phyloP scores from a whole-genome alignment of 2,113 vertebrate genomes.

The Festucalex cinctus region DNA sequence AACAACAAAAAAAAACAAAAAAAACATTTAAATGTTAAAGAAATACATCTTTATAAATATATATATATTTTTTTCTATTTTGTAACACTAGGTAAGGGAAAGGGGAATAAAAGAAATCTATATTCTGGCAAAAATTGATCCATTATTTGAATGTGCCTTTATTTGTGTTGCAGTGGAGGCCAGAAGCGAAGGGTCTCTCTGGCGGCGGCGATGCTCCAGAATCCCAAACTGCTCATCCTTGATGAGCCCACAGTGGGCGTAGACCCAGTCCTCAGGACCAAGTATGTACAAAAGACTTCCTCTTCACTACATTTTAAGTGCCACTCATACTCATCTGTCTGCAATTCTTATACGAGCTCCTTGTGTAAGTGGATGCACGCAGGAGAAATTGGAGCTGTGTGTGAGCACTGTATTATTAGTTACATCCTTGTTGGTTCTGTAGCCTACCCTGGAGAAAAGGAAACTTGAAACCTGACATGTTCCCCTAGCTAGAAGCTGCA shows the following conservation, averaged over 20 bases:
- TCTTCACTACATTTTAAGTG: background rate
- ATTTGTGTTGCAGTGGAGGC: conserved; percentile 64
- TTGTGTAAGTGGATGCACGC: background rate
- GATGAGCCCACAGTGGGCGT: conserved; percentile 79
- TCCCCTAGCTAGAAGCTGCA: background rate
- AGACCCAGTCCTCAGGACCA: conserved; percentile 74
- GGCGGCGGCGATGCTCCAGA: conserved; percentile 75
- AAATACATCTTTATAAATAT: too few relatives aligned
- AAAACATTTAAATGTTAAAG: too few relatives aligned
- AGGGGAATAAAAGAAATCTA: background rate
- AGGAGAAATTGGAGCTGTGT: background rate
- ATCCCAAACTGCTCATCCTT: conserved; percentile 75
- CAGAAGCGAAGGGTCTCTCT: conserved; percentile 74
- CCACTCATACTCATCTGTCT: conserved; percentile 13
- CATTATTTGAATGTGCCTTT: background rate
- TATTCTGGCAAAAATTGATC: background rate
- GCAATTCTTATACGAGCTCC: background rate
- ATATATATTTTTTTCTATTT: too few relatives aligned
- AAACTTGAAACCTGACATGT: conserved; percentile 2
- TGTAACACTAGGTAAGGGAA: background rate
- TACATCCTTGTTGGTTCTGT: background rate
- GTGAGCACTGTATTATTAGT: background rate
- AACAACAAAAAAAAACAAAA: too few relatives aligned
- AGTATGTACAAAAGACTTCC: conserved; percentile 45
- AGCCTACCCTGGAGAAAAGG: background rate